phyloP scores from a whole-genome alignment of 2,113 vertebrate genomes.

The Labeo catla region DNA sequence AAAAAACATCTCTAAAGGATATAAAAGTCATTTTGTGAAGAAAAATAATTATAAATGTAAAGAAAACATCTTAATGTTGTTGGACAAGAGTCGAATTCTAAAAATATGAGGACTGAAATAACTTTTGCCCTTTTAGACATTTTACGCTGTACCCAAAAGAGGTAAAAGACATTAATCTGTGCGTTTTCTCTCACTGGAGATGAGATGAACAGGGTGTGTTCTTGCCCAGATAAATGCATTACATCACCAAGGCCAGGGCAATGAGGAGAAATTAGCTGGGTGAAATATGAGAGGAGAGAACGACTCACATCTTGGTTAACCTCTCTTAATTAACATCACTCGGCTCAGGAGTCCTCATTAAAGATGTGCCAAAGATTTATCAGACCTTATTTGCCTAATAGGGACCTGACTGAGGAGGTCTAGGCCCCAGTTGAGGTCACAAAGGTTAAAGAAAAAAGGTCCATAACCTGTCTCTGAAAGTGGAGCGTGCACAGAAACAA shows the following conservation, averaged over 20 bases:
- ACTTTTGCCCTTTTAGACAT: constrained; percentile 65
- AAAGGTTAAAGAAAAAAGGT: constrained; percentile 68
- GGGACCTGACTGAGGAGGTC: constrained; percentile 84
- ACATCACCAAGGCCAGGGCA: constrained; percentile 49
- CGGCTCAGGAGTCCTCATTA: constrained; percentile 84
- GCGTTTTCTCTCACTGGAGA: not conserved
- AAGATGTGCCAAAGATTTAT: constrained; percentile 87
- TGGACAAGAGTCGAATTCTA: no score
- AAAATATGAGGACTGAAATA: constrained; percentile 74
- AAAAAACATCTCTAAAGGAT: not conserved
- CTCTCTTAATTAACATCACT: constrained; percentile 87
- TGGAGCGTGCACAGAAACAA: constrained; percentile 56
- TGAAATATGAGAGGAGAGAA: constrained; percentile 59
- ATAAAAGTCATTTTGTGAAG: not conserved
- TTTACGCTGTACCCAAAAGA: not conserved
- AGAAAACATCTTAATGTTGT: no score
- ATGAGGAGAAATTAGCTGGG: constrained; percentile 55
- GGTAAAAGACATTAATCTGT: not conserved
- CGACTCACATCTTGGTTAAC: constrained; percentile 77
- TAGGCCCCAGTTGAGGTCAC: constrained; percentile 81
- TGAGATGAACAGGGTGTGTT: constrained; percentile 28
- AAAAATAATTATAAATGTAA: not conserved
- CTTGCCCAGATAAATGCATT: constrained; percentile 52
- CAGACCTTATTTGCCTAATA: constrained; percentile 92
- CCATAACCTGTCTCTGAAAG: constrained; percentile 79